Base-by-base conservation (phyloP, 2,888 invertebrate species). In the Heliothis peltigera region DNA sequence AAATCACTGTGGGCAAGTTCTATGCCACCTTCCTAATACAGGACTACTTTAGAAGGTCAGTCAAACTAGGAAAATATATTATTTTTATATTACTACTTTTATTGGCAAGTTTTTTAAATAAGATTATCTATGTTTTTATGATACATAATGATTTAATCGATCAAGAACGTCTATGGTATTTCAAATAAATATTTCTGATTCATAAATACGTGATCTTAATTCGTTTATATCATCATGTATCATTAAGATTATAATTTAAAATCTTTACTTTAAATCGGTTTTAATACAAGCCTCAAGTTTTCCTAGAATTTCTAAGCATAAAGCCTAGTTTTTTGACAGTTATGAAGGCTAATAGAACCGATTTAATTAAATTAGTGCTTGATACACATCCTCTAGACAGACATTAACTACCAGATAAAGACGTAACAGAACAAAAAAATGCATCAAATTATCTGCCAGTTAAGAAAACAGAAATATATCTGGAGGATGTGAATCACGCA, bases 21-120 rank as follows among this genome's bases (percentile, higher is more conserved):
- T 99, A 99, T 93, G 99, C 99, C 49, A 99, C 99, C n/a, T 99
- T 99, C 96, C 97, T 99, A 32, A 99, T 99, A 86, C 99, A 99
- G 94, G 99, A 99, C 92, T 99, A 99, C 93, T 99, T 99, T 94
- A 96, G 99, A 83, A 96, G 99, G 94, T 94, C 68, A 79, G 84
- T 67, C 6, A 43, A 25, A 25, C 3, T 54, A 47, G 15, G 15
- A 47, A 22, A 22, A 22, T 15, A 25, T 21, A 5, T 15, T 22
- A 21, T 47, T 35, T 35, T 35, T 35, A 35, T 15, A 35, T 39
- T 39, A 39, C 10, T 39, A n/a, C n/a, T 39, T 39, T n/a, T 39
- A 39, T 39, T 39, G 39, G 39, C 39, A 39, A 39, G 39, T 39
- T 39, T 39, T n/a, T 39, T n/a, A n/a, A n/a, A 39, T 39, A 39